Base-by-base conservation (phyloP, 2,797 vertebrate genomes). In the Phaenicophaeus curvirostris region DNA sequence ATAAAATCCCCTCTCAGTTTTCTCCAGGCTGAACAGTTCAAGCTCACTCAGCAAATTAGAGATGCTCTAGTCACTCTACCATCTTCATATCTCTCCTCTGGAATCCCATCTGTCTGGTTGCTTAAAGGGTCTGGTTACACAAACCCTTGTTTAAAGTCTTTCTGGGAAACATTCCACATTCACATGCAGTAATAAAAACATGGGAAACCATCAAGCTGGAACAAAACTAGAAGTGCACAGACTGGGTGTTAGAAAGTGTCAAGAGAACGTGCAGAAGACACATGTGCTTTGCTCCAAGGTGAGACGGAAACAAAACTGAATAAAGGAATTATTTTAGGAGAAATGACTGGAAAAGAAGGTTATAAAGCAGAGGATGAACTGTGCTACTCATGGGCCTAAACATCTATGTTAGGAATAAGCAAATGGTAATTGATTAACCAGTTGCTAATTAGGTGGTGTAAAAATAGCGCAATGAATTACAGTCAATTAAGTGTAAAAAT, bases 401-500 rank as follows among this genome's bases (percentile, higher is more conserved):
- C 30, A 89, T 94, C 54, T 51, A 90, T 21, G 50, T 51, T 39
- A 50, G 46, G 55, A 90, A 74, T 72, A 89, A 92, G 61, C n/a
- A 89, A 94, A 88, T 21, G 48, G 77, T 84, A 95, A 91, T 58
- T 81, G 89, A 97, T 96, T 90, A 96, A 25, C 63, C 71, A 69
- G 75, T 65, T 69, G 80, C 62, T 91, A 96, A 96, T 95, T 95
- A 95, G 73, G 66, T 66, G 63, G 63, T 58, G 42, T 76, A 69
- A 68, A 54, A 93, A 92, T 72, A 96, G 37, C 90, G 81, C 69
- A 93, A 92, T 89, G 87, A 96, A 89, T 94, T 92, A 93, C 37
- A 93, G 87, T 75, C 93, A 94, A 96, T 96, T 95, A 93, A 84
- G 73, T 72, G 39, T 72, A 96, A 94, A 94, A 95, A 96, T 90